Evolutionary conservation across 2,113 vertebrate genomes (phyloP).

Genomic region (Otocyon megalotis): DNA sequence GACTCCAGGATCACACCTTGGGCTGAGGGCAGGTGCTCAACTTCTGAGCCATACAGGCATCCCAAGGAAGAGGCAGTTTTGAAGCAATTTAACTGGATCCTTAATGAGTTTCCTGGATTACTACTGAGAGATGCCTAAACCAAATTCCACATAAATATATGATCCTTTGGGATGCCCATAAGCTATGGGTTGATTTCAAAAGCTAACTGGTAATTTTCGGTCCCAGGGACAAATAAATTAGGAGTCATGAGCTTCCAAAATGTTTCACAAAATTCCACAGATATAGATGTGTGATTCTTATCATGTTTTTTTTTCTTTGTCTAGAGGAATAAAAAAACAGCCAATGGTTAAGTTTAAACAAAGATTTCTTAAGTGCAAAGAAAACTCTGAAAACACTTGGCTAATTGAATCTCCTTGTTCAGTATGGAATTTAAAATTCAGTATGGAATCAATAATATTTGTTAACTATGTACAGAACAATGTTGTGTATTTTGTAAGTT

Average conservation of each 20-base stretch:
- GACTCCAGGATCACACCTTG: no score
- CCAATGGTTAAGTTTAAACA: neutral
- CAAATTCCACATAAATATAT: conserved; percentile 21
- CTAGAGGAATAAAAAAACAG: neutral
- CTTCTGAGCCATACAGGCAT: no score
- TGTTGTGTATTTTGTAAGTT: neutral
- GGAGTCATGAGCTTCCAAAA: neutral
- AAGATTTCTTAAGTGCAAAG: neutral
- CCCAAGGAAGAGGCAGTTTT: neutral
- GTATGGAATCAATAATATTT: neutral
- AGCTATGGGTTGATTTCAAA: neutral
- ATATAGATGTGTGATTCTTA: neutral
- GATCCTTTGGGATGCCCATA: neutral
- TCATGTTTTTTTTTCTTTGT: neutral
- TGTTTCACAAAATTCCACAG: neutral
- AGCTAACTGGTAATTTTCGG: neutral
- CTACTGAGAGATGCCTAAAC: neutral
- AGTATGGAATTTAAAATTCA: neutral
- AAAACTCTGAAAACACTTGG: neutral
- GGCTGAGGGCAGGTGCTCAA: no score
- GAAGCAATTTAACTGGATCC: neutral
- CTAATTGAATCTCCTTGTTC: neutral
- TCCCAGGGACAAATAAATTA: neutral
- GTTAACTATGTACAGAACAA: neutral
- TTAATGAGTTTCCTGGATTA: neutral